phyloP scores from a whole-genome alignment of 92 coral and sea anemone species.

The Siderastrea radians region DNA sequence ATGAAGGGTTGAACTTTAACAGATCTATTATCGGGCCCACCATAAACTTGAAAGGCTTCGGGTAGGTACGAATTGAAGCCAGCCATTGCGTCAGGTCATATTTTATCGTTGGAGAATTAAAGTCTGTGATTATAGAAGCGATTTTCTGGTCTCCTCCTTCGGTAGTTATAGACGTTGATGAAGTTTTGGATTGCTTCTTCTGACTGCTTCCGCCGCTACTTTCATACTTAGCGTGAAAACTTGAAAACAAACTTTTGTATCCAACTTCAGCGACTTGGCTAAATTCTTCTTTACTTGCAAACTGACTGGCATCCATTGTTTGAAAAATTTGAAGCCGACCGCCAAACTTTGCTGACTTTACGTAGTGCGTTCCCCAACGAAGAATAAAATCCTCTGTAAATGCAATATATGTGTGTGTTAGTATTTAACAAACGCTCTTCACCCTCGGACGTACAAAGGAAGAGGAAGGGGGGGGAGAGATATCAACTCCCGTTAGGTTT shows the following conservation, averaged over 20 bases:
- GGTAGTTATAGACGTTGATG: not conserved
- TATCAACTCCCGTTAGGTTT: too few relatives aligned
- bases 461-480: too few relatives aligned
- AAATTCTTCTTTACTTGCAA: constrained; percentile 13
- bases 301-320: constrained; percentile 13
- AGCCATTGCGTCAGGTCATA: constrained; percentile 5
- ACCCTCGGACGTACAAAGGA: too few relatives aligned
- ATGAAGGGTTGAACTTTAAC: too few relatives aligned
- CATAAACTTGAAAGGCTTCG: not conserved
- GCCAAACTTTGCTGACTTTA: constrained; percentile 44
- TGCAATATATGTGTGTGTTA: too few relatives aligned
- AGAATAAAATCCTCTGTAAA: constrained; percentile 30
- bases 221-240: constrained; percentile 3
- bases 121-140: constrained; percentile 32
- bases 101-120: constrained; percentile 41
- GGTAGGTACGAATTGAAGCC: not conserved
- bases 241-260: constrained; percentile 21
- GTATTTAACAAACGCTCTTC: too few relatives aligned
- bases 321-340: constrained; percentile 39
- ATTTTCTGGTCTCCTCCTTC: constrained; percentile 42
- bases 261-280: not conserved
- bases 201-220: not conserved
- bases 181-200: not conserved
- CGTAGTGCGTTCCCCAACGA: constrained; percentile 52
- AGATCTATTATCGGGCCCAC: not conserved